Base-by-base conservation (phyloP, 1,140 invertebrate genomes). In the Ostrea edulis region DNA sequence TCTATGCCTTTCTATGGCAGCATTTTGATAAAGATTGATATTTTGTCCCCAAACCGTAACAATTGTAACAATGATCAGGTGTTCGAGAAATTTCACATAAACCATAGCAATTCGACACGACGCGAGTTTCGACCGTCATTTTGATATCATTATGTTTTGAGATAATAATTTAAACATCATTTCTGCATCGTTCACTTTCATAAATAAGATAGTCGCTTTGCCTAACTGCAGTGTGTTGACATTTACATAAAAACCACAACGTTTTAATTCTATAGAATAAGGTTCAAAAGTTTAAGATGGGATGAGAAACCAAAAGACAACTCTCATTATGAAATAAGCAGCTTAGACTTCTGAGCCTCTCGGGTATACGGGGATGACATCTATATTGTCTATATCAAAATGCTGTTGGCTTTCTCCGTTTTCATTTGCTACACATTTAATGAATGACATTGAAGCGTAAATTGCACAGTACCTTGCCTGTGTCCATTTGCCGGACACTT, bases 161-260 rank as follows among this genome's bases (percentile, higher is more conserved):
- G 68, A 77, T 77, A 77, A 77, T 77, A 77, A 77, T 77, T 77
- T 77, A 77, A 77, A 77, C 68, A 77, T 77, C 68, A 77, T 77
- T 77, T 77, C 68, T 77, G 68, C 68, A 77, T 77, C 68, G 68
- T 77, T 77, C 68, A 77, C 68, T 77, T 35, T 29, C 29, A 14
- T 77, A 77, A 77, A 77, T 77, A 77, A 77, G 68, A 35, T 77
- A 77, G 68, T 77, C 29, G 29, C 7, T 77, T 77, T 25, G 22
- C 68, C 68, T 77, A 29, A 77, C 68, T 29, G 29, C 29, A 35
- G 22, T 9, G 25, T 77, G 68, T 77, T 77, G 68, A 77, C 68
- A 25, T 77, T 77, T 29, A 77, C 68, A 77, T 77, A 77, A 77
- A 77, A 77, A 77, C 68, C 25, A 77, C 68, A 77, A 77, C 68